phyloP scores from a whole-genome alignment of 2,113 vertebrate genomes.

The Trogon melanurus region DNA sequence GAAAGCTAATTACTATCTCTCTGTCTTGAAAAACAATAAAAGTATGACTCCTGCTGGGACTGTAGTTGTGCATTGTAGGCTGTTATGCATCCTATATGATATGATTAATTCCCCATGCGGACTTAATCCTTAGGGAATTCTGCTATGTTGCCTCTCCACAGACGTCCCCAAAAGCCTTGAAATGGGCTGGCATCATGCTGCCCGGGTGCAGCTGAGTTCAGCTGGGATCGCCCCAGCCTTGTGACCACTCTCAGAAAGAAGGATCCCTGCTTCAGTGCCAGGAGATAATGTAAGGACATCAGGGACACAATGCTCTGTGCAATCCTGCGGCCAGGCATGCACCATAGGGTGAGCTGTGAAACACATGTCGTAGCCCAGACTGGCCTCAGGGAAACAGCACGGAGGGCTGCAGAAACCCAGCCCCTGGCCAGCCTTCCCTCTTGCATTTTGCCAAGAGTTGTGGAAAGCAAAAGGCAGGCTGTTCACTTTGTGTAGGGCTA shows the following conservation, averaged over 20 bases:
- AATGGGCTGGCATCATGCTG: background rate
- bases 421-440: background rate
- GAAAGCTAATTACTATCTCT: background rate
- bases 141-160: background rate
- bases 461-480: background rate
- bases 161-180: background rate
- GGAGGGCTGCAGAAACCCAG: background rate
- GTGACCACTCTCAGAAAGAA: background rate
- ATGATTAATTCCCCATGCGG: background rate
- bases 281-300: background rate
- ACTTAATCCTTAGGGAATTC: background rate
- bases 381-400: background rate
- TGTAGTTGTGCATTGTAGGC: background rate
- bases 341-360: background rate
- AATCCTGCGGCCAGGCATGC: background rate
- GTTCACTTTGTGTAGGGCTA: background rate
- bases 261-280: background rate
- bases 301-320: rapidly evolving
- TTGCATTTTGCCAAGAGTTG: background rate
- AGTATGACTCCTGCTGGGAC: background rate
- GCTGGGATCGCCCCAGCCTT: background rate
- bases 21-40: background rate
- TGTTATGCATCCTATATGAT: rapidly evolving
- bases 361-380: background rate
- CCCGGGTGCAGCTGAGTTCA: background rate